Base-by-base conservation (phyloP, 2,113 vertebrate species). In the Corydoras sp. region DNA sequence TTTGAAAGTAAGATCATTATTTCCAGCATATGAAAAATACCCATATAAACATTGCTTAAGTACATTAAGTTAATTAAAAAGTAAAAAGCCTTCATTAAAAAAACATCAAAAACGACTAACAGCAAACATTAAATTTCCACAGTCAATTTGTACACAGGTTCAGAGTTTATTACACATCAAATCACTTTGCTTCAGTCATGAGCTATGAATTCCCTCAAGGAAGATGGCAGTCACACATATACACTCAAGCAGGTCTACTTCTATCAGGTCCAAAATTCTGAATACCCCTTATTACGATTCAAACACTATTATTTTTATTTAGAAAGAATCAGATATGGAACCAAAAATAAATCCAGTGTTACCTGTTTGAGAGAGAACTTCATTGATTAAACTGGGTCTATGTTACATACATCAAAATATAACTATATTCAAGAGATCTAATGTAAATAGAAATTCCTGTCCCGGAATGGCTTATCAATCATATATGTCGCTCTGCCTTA, bases 1-100 rank as follows among this genome's bases (percentile, higher is more conserved):
- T 90, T 96, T 89, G 94, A 97, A 97, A 96, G 95, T 89, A 97
- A 96, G 94, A 94, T 92, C 92, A 93, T 81, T 85, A 86, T 83
- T 89, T 96, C 95, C 92, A 89, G 90, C 91, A 88, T 97, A 94
- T 87, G 93, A 97, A 90, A 72, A 96, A 98, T 92, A 94, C 90
- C 89, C 91, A 92, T 97, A 95, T 94, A 95, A 96, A 93, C 93
- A 94, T 90, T 89, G 91, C 84, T 93, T 90, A 92, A 89, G 90
- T 92, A 88, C 91, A 92, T 94, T 93, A 90, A 88, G 82, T 91
- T 92, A 94, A 92, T 93, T 95, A 92, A 95, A 89, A 86, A 90
- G 79, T 83, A 88, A 88, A 85, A 90, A 90, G 88, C 86, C 89
- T 91, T 91, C 88, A 90, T 90, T 85, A 89, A 78, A 80, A 80